Evolutionary conservation across 2,113 vertebrate genomes (phyloP), one percentile per base, ranked within the genome.

Genomic region (Siniperca knerii): DNA sequence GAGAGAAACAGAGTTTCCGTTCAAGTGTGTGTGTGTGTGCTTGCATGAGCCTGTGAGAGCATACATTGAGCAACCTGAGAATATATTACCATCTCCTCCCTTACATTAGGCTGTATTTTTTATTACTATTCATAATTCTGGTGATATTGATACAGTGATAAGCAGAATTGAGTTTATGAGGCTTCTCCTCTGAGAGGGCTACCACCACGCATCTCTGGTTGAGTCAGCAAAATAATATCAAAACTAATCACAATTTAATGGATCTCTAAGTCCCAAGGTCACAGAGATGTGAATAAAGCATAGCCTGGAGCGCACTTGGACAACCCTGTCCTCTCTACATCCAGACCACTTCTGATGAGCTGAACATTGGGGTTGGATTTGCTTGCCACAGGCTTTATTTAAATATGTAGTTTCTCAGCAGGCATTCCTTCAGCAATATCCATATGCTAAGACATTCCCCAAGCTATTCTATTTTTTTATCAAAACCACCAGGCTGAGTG

Each of bases 171-270:
- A 91, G 88, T 92, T 93, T 90, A 89, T 90, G 81, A 91, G 85
- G 79, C 78, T 74, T 74, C 69, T 85, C 92, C 77, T 85, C 68
- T 40, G 88, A 88, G 89, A 85, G 42, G 58, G 68, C 61, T 62
- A 52, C 64, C 73, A 29, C 82, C 55, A 55, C 13, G 2, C 77
- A 86, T 72, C 65, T 88, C 76, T 69, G 21, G 79, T 77, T 50
- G 81, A 90, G 84, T 91, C 90, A 93, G 92, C 93, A 90, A 88
- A 92, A 92, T 84, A 91, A 73, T 82, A 92, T 90, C 85, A 89
- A 87, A 93, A 90, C 90, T 87, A 90, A 92, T 91, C 90, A 92
- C 84, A 90, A 82, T 88, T 88, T 87, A 93, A 92, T 90, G 82
- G 77, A 77, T 91, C 68, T 88, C 68, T n/a, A 10, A 84, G 76